A percentile compares a stretch with the other conserved stretches of the same genome.
phyloP scores from a whole-genome alignment of 2,797 vertebrate genomes.

The Apogon hyalosoma region DNA sequence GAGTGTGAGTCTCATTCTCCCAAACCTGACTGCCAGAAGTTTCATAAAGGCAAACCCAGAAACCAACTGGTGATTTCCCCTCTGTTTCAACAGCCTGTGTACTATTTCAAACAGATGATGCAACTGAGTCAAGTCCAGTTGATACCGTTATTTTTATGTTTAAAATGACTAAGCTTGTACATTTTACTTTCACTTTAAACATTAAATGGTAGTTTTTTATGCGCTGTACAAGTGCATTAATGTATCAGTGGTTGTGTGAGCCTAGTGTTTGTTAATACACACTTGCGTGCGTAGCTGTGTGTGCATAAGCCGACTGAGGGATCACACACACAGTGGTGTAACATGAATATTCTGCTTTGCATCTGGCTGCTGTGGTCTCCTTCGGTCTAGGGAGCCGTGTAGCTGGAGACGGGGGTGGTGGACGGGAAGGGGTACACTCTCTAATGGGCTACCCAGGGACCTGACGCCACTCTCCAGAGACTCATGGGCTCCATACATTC shows the following conservation, averaged over 20 bases:
- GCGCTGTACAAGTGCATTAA: conserved; percentile 29
- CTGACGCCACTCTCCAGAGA: conserved; percentile 76
- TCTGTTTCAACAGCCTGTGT: conserved; percentile 65
- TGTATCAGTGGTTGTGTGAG: conserved; percentile 12
- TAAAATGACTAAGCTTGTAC: conserved; percentile 53
- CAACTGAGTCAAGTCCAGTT: conserved; percentile 57
- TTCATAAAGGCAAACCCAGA: conserved; percentile 45
- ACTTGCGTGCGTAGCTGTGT: conserved; percentile 28
- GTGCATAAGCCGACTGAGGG: conserved; percentile 52
- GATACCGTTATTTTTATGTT: conserved; percentile 59
- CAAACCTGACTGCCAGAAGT: conserved; percentile 16
- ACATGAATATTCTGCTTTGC: conserved; percentile 81
- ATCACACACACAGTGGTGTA: conserved; percentile 61
- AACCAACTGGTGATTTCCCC: conserved; percentile 55
- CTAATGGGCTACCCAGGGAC: conserved; percentile 86
- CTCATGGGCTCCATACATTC: conserved; percentile 70
- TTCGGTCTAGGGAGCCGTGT: conserved; percentile 65
- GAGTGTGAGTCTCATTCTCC: conserved; percentile 16
- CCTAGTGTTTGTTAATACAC: conserved; percentile 34
- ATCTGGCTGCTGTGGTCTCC: conserved; percentile 68
- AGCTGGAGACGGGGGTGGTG: conserved; percentile 48
- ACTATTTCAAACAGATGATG: conserved; percentile 64
- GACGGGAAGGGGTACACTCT: conserved; percentile 62
- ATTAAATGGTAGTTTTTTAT: conserved; percentile 51
- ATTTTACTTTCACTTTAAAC: conserved; percentile 58